Base-by-base conservation (phyloP, 2,888 invertebrate species). In the Zeuzera pyrina region DNA sequence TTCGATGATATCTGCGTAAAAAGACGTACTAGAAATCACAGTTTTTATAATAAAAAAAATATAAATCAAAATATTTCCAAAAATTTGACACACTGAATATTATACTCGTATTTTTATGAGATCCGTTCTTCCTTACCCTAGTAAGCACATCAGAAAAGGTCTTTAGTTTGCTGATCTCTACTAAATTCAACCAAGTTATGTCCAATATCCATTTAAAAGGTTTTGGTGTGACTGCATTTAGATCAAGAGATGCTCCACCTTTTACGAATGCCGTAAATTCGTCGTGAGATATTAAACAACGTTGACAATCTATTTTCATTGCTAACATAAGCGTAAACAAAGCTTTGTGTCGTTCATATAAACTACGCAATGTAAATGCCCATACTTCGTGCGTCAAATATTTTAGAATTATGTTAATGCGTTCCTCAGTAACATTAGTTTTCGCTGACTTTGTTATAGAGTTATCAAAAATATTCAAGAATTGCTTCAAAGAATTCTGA, bases 251-350 rank as follows among this genome's bases (percentile, higher is more conserved):
- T 6, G 97, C 97, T 1, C 97, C 97, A 19, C 97, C 97, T 81
- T 98, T 98, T 35, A 98, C 96, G 49, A 98, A 95, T 1, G 93
- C 91, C 87, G 94, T 91, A 64, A 98, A 98, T 70, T 98, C 97
- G 27, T 93, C 92, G 49, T 94, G 94, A 0, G 91, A 91, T 40
- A 98, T 92, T 22, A 87, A 79, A 0, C 88, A 90, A 26, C 90
- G 88, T 47, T 95, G 91, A 43, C 94, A 89, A 67, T 97, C 96
- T 43, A 98, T 95, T 81, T 98, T 98, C 85, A 98, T 93, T 0
- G 95, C 96, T 68, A 98, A 84, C 90, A 98, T 93, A 15, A 98
- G 69, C 0, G 97, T 97, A 58, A 97, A 98, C 7, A 97, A 74
- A 28, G 94, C 90, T 67, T 97, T 97, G 65, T 98, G 97, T 11